A percentile compares a stretch with the other conserved stretches of the same genome.
These are phyloP conservation scores for Stenolophus ochropezus DNA, from an alignment of 2,888 invertebrate species.

Conservation along the genomic window DNA sequence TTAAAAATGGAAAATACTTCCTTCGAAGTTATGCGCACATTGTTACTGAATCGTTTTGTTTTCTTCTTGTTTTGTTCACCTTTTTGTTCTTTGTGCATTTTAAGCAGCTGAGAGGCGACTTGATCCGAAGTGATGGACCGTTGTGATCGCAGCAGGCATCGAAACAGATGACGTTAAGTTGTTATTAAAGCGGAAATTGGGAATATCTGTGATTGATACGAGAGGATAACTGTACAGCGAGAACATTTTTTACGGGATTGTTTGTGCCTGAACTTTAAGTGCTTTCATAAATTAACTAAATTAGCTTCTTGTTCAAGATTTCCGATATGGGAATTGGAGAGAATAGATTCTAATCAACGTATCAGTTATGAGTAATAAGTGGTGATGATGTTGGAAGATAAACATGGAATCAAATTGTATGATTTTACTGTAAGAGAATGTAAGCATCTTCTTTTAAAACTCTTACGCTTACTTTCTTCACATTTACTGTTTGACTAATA, in stretches of 20 bases:
- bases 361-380: not conserved
- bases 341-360: not conserved
- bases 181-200: slow-evolving; percentile 40
- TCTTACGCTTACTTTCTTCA: no score
- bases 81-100: slow-evolving; percentile 8
- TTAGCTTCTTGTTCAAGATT: slow-evolving; percentile 13
- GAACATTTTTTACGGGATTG: slow-evolving; percentile 33
- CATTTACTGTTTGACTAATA: no score
- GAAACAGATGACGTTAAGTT: slow-evolving; percentile 41
- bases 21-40: no score
- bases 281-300: slow-evolving; percentile 29
- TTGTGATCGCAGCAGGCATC: not conserved
- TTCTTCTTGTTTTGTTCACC: not conserved
- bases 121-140: slow-evolving; percentile 42
- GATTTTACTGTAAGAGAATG: no score
- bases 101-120: slow-evolving; percentile 25
- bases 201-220: slow-evolving; percentile 38
- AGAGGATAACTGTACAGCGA: slow-evolving; percentile 24
- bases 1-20: no score
- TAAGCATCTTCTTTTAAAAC: no score
- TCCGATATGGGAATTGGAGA: not conserved
- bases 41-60: no score
- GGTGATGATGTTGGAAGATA: not conserved
- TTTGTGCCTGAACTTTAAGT: not conserved
- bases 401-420: no score